These are phyloP conservation scores for Danio kyathit DNA, from an alignment of 2,797 vertebrate species.

Conservation along the genomic window DNA sequence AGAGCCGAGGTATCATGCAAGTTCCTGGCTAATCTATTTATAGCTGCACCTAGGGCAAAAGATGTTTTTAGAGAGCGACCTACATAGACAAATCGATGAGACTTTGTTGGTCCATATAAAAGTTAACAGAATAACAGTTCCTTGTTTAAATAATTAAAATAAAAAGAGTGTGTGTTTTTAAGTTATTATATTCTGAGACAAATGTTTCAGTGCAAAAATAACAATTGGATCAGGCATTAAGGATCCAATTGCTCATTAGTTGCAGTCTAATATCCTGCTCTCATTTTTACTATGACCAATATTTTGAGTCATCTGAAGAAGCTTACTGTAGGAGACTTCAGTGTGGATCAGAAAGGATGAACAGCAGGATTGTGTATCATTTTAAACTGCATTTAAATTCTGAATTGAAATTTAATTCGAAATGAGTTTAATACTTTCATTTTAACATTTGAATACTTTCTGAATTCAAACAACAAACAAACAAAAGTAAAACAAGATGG, in stretches of 20 bases:
- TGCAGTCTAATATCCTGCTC: background rate
- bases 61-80: conserved; percentile 79
- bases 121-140: conserved; percentile 63
- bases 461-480: too few relatives aligned
- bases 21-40: conserved; percentile 77
- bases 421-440: too few relatives aligned
- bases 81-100: conserved; percentile 78
- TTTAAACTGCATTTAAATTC: background rate
- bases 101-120: conserved; percentile 65
- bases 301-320: background rate
- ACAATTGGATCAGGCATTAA: background rate
- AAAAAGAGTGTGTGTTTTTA: conserved; percentile 20
- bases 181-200: conserved; percentile 56
- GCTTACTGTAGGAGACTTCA: background rate
- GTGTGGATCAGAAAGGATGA: background rate
- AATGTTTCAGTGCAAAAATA: conserved; percentile 17
- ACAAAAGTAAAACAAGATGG: too few relatives aligned
- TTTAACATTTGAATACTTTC: background rate
- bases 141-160: background rate
- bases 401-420: background rate
- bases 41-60: conserved; percentile 80
- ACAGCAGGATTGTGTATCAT: background rate
- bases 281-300: background rate
- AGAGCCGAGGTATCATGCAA: conserved; percentile 74
- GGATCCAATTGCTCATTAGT: conserved; percentile 14